Conservation (phyloP, 2,113 vertebrate genomes). For the Larimichthys polyactis region DNA sequence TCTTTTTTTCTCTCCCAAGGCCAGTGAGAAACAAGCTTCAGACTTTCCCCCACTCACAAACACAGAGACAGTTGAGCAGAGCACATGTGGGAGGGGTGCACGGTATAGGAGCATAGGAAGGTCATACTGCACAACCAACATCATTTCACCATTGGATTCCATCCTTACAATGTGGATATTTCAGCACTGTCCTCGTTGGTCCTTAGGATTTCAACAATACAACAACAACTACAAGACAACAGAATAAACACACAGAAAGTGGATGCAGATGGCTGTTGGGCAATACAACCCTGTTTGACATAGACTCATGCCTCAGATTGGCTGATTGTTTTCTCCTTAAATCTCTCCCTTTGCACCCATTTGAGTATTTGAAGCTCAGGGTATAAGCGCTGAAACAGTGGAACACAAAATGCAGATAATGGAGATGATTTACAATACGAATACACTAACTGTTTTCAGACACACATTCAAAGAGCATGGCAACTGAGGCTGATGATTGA, state of each 20-base stretch:
- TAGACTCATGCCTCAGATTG: conserved; percentile 53
- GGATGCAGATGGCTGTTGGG: conserved; percentile 59
- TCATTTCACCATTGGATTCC: conserved; percentile 64
- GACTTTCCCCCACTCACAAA: conserved; percentile 62
- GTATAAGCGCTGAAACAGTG: conserved; percentile 55
- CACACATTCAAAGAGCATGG: conserved; percentile 54
- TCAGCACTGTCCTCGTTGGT: conserved; percentile 59
- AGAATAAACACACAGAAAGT: conserved; percentile 76
- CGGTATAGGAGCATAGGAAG: conserved; percentile 62
- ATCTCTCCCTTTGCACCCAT: conserved; percentile 54
- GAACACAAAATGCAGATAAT: conserved; percentile 66
- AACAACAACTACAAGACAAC: conserved; percentile 80
- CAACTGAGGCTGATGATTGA: conserved; percentile 66
- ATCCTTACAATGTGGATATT: conserved; percentile 43
- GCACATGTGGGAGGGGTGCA: conserved; percentile 59
- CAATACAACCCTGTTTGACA: conserved; percentile 59
- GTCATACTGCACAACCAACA: conserved; percentile 67
- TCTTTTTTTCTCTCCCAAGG: conserved; percentile 67
- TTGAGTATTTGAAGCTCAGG: conserved; percentile 53
- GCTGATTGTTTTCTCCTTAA: conserved; percentile 71
- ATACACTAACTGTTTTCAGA: conserved; percentile 73
- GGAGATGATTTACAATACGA: conserved; percentile 65
- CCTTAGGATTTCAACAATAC: conserved; percentile 77
- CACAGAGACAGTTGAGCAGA: conserved; percentile 68
- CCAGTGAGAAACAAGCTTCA: conserved; percentile 61